Percentiles rank a stretch among this genome's conserved stretches.
Conservation (phyloP, 2,797 vertebrate species). For the Oreochromis grahami region DNA sequence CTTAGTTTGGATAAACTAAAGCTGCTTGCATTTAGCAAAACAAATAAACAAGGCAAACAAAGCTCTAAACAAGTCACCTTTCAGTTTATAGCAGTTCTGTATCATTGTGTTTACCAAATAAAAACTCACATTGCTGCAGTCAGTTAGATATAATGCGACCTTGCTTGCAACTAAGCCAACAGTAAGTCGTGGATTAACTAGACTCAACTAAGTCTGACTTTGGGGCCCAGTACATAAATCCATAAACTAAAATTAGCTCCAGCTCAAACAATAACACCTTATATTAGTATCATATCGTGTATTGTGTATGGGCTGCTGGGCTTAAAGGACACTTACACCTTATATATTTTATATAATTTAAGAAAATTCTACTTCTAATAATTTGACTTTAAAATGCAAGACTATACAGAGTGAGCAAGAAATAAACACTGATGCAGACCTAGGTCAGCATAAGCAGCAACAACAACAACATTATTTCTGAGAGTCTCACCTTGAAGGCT, state of each 20-base stretch:
- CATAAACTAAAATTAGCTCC: background rate
- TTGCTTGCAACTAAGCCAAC: background rate
- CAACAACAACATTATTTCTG: background rate
- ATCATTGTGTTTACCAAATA: background rate
- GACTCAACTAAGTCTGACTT: background rate
- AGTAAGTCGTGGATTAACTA: background rate
- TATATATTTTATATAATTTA: background rate
- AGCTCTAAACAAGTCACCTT: background rate
- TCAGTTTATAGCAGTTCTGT: background rate
- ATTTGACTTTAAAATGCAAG: background rate
- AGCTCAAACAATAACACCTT: background rate
- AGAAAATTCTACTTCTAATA: background rate
- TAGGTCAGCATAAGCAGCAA: background rate
- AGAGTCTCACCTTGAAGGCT: background rate
- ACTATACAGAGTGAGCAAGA: background rate
- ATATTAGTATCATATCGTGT: background rate
- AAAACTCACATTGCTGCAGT: background rate
- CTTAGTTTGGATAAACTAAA: background rate
- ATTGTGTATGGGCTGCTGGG: background rate
- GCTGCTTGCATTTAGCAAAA: background rate
- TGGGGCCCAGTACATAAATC: background rate
- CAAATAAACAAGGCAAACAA: background rate
- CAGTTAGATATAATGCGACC: background rate
- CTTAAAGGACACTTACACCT: background rate
- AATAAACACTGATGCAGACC: background rate